Base-by-base conservation (phyloP, 1,140 invertebrate genomes). In the Venustaconcha ellipsiformis region DNA sequence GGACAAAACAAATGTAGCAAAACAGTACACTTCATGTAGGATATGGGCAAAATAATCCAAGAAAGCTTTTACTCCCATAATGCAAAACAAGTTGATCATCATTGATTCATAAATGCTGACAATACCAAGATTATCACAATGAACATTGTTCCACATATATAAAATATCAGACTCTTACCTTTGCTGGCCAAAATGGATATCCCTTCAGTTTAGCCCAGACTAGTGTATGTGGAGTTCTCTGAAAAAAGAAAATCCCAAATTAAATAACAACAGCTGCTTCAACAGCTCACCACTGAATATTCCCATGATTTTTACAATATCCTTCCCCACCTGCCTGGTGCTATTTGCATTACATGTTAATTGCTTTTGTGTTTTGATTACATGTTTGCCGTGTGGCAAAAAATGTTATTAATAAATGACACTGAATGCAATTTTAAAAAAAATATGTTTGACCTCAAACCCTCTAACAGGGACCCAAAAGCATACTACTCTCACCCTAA, bases 131-230 rank as follows among this genome's bases (percentile, higher is more conserved):
- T 23, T n/a, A n/a, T 18, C 2, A 60, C 59, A n/a, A 3, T 60
- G 20, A n/a, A 23, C 3, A 60, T 6, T n/a, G 2, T 60, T 13
- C 3, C 17, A 60, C 59, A 37, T 58, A 66, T 14, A n/a, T 48
- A 69, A 73, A 67, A 82, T 89, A 37, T 37, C 8, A 0, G 8
- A 37, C 8, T 37, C 37, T 37, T 37, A 37, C 89, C 84, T 98
- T 98, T 0, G 95, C 96, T 0, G 97, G 96, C 96, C 97, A 98
- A 90, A 94, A 97, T 4, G 96, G 97, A 85, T 97, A 98, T 18
- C 96, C 96, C 91, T 97, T 97, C 0, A 98, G 89, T 86, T 97
- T 96, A 0, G 96, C 96, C 96, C 96, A 97, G 0, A 97, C 93
- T 30, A 98, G 88, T 1, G 95, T 91, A 90, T 98, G 97, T 4